phyloP scores from a whole-genome alignment of 2,113 vertebrate genomes.

The Dolichotis patagonum region DNA sequence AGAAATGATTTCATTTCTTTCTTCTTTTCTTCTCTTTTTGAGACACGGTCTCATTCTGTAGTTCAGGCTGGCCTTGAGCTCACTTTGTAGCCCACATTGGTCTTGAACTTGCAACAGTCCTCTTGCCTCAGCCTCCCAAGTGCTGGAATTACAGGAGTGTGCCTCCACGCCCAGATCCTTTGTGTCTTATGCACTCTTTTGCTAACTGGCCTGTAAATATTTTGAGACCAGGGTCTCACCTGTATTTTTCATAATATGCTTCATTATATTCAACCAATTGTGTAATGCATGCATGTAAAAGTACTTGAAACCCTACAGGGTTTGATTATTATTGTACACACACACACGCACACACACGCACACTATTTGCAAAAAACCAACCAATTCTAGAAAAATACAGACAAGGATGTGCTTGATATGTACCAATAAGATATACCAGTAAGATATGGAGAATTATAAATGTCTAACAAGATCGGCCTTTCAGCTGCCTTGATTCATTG shows the following conservation, averaged over 20 bases:
- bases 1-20: neutral
- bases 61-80: too few relatives aligned
- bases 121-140: too few relatives aligned
- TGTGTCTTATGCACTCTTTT: neutral
- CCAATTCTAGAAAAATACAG: neutral
- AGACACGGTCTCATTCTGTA: too few relatives aligned
- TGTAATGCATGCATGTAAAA: neutral
- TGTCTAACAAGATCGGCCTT: neutral
- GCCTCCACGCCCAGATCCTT: neutral
- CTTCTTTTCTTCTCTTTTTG: too few relatives aligned
- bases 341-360: neutral
- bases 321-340: constrained; percentile 27
- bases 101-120: too few relatives aligned
- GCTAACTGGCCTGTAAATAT: neutral
- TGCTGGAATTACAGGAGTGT: too few relatives aligned
- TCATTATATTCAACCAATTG: neutral
- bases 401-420: neutral
- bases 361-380: neutral
- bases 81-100: too few relatives aligned
- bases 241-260: neutral
- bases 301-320: neutral
- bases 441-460: neutral
- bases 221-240: constrained; percentile 20
- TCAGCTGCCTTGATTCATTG: neutral
- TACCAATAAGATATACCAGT: neutral